phyloP scores from a whole-genome alignment of 1,140 invertebrate genomes.

The Gonatopus flavifemur region DNA sequence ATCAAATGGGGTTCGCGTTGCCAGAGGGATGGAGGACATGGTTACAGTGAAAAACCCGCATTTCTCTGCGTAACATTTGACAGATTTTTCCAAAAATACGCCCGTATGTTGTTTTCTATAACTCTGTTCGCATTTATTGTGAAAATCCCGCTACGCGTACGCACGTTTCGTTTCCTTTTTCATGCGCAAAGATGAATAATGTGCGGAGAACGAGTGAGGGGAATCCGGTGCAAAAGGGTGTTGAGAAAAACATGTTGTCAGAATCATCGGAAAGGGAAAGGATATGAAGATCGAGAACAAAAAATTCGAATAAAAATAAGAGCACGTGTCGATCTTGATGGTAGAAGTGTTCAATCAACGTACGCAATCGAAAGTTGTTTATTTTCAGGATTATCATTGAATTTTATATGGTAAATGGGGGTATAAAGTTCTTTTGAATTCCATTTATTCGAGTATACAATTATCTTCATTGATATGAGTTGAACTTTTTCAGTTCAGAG shows the following conservation, averaged over 20 bases:
- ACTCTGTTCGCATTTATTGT: conserved; percentile 42
- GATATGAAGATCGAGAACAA: conserved; percentile 3
- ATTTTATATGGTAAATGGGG: too few relatives aligned
- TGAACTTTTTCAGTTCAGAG: too few relatives aligned
- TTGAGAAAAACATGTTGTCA: conserved; percentile 45
- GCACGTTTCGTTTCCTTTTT: conserved; percentile 19
- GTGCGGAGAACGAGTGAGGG: conserved; percentile 6
- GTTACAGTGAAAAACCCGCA: conserved; percentile 39
- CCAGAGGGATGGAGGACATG: conserved; percentile 5
- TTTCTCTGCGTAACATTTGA: conserved; percentile 40
- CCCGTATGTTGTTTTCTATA: conserved; percentile 50
- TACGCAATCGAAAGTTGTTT: too few relatives aligned
- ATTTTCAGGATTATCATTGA: too few relatives aligned
- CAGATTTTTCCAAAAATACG: conserved; percentile 51
- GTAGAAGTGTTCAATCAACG: too few relatives aligned
- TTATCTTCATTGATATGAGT: too few relatives aligned
- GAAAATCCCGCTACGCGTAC: conserved; percentile 35
- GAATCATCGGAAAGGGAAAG: conserved; percentile 9
- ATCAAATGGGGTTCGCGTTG: conserved; percentile 25
- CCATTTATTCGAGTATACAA: too few relatives aligned
- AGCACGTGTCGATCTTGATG: too few relatives aligned
- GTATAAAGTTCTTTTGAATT: too few relatives aligned
- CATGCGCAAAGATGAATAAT: conserved; percentile 26
- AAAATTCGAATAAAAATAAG: neutral
- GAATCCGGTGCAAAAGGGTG: conserved; percentile 32